These are phyloP conservation scores for Heteromyza rotundicornis DNA, from an alignment of 2,888 invertebrate species.

Conservation along the genomic window DNA sequence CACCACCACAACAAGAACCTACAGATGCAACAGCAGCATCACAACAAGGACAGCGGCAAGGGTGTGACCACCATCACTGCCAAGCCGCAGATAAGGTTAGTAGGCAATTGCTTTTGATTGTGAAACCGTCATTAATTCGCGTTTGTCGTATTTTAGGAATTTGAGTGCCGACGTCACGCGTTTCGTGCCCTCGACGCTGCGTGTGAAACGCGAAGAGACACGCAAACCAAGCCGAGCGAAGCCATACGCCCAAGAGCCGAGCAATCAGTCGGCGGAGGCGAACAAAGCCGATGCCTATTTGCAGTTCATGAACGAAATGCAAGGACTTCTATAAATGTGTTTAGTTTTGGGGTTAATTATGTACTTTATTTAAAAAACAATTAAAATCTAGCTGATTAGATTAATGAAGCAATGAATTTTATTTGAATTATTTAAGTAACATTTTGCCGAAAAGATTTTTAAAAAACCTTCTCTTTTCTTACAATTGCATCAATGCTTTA, in stretches of 20 bases:
- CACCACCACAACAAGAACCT: constrained; percentile 63
- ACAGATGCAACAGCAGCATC: constrained; percentile 77
- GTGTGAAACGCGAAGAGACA: constrained; percentile 87
- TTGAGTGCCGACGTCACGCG: constrained; percentile 93
- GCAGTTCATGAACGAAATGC: constrained; percentile 99
- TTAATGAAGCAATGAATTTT: too few relatives aligned
- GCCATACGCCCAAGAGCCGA: constrained; percentile 65
- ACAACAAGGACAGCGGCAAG: constrained; percentile 67
- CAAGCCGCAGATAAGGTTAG: constrained; percentile 88
- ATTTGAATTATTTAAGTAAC: too few relatives aligned
- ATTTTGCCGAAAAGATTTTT: too few relatives aligned
- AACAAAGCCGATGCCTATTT: constrained; percentile 84
- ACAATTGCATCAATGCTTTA: too few relatives aligned
- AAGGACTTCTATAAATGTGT: constrained; percentile 86
- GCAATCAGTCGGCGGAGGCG: constrained; percentile 52
- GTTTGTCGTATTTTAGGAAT: too few relatives aligned
- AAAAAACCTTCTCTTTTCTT: too few relatives aligned
- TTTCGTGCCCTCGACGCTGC: constrained; percentile 91
- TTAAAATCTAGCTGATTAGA: too few relatives aligned
- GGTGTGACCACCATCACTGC: constrained; percentile 90
- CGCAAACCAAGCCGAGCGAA: constrained; percentile 64
- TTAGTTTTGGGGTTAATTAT: too few relatives aligned
- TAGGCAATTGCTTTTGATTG: background rate
- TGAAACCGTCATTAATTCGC: background rate
- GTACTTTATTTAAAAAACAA: too few relatives aligned